Conservation (phyloP, 2,888 invertebrate species). For the Epistrophe eligans region DNA sequence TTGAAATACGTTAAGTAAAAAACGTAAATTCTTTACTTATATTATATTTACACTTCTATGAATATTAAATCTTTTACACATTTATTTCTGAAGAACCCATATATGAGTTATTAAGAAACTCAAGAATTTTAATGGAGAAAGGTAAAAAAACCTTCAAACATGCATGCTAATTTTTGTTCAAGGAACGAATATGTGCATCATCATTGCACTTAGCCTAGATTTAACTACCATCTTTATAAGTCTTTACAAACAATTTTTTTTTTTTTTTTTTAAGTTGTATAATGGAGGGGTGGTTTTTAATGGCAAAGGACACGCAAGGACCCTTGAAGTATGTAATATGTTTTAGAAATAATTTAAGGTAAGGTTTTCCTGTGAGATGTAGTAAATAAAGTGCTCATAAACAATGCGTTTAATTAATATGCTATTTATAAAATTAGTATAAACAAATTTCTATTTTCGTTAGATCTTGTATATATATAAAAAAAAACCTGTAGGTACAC, state of each 20-base stretch:
- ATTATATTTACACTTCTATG: background rate
- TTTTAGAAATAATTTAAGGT: background rate
- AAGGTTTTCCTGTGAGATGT: background rate
- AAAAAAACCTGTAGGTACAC: no score
- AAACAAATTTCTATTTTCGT: no score
- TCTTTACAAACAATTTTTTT: background rate
- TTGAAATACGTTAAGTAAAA: background rate
- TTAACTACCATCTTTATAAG: slow-evolving; percentile 18
- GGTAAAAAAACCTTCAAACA: slow-evolving; percentile 29
- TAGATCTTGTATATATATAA: no score
- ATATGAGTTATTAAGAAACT: background rate
- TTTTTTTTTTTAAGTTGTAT: slow-evolving; percentile 11
- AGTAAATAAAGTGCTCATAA: background rate
- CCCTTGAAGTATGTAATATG: background rate
- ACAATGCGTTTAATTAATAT: background rate
- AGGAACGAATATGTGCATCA: slow-evolving; percentile 35
- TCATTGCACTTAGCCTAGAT: slow-evolving; percentile 62
- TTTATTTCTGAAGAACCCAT: slow-evolving; percentile 11
- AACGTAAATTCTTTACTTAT: background rate
- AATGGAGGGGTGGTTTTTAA: slow-evolving; percentile 10
- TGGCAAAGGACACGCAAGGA: slow-evolving; percentile 2
- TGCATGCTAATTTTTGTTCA: slow-evolving; percentile 59
- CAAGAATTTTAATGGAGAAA: slow-evolving; percentile 4
- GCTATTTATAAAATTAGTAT: background rate
- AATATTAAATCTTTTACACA: slow-evolving; percentile 9